A percentile compares a stretch with the other conserved stretches of the same genome.
Evolutionary conservation across 2,113 vertebrate genomes (phyloP).

Genomic region (Trogon surrucura): DNA sequence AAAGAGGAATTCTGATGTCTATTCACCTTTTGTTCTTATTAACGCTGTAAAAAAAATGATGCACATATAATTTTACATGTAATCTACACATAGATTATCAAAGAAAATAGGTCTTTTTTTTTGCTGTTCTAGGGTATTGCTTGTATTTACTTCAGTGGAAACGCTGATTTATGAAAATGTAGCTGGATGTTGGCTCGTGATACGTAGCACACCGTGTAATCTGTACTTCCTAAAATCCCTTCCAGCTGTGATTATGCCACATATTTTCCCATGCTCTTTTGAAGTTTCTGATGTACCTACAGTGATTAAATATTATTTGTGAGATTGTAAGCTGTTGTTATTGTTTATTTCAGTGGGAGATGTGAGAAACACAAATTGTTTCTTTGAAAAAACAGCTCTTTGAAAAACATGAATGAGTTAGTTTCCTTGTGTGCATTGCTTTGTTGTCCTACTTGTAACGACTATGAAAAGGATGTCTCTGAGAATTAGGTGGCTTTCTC

Average conservation of each 20-base stretch:
- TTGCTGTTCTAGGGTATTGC: not conserved
- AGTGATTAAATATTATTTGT: conserved; percentile 22
- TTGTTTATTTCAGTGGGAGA: conserved; percentile 7
- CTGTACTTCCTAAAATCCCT: not conserved
- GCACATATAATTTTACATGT: not conserved
- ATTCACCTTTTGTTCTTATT: not conserved
- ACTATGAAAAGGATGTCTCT: not conserved
- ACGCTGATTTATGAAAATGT: not conserved
- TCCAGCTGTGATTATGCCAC: not conserved
- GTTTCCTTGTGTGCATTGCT: not conserved
- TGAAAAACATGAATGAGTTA: conserved; percentile 17
- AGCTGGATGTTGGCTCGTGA: not conserved
- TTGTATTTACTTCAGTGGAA: not conserved
- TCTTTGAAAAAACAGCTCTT: conserved; percentile 22
- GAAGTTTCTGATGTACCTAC: not conserved
- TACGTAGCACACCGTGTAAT: not conserved
- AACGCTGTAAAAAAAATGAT: not conserved
- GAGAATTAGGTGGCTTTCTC: not conserved
- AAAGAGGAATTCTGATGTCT: not conserved
- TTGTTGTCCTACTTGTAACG: conserved; percentile 21
- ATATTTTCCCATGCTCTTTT: not conserved
- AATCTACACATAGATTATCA: not conserved
- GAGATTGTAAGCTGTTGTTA: not conserved
- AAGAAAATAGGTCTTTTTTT: not conserved
- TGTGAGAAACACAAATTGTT: not conserved